phyloP scores from a whole-genome alignment of 2,797 vertebrate genomes.

The Characodon lateralis region DNA sequence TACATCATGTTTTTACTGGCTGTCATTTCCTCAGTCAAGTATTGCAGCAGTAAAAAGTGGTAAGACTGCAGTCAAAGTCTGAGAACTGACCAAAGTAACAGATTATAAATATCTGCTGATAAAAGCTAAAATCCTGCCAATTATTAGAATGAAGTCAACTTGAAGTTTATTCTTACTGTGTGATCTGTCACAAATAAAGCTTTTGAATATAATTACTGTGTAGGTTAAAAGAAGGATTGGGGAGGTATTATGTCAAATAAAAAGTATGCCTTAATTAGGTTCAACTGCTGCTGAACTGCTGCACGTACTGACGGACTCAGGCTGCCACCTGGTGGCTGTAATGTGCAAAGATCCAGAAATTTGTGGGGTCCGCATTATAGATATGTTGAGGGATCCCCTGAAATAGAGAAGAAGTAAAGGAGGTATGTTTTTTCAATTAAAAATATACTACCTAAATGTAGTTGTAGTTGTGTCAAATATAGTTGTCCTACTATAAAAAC shows the following conservation, averaged over 20 bases:
- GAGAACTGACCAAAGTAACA: conserved; percentile 4
- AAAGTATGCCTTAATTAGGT: background rate
- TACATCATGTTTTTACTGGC: conserved; percentile 7
- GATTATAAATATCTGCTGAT: background rate
- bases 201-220: background rate
- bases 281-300: conserved; percentile 1
- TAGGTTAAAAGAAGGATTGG: background rate
- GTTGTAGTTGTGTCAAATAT: background rate
- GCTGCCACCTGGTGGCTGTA: conserved; percentile 64
- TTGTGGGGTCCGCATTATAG: background rate
- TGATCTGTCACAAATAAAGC: background rate
- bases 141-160: background rate
- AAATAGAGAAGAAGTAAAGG: background rate
- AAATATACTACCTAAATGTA: background rate
- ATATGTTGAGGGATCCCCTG: background rate
- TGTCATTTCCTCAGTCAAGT: conserved; percentile 26
- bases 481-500: background rate
- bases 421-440: background rate
- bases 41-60: background rate
- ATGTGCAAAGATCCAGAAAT: conserved; percentile 2
- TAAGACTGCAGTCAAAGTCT: conserved; percentile 6
- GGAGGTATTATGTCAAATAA: background rate
- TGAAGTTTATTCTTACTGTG: background rate
- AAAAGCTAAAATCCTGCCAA: background rate
- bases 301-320: conserved; percentile 4